These are phyloP conservation scores for Nomada fabriciana DNA, from an alignment of 2,888 invertebrate genomes.

Conservation along the genomic window DNA sequence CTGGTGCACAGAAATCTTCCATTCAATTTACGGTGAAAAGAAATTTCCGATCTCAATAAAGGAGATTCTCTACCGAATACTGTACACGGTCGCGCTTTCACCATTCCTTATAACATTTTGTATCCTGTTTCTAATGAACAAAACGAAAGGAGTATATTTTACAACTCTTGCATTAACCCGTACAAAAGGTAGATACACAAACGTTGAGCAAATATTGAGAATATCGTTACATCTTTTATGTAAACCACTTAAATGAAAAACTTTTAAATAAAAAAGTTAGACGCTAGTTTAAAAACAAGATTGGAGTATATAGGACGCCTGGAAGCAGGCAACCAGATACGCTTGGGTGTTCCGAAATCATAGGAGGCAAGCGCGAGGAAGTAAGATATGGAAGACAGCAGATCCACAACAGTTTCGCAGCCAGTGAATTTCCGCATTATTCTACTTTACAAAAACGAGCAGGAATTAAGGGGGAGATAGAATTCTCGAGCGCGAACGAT, in stretches of 20 bases:
- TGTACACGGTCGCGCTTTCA: neutral
- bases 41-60: conserved; percentile 50
- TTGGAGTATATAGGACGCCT: too few species aligned
- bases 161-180: conserved; percentile 5
- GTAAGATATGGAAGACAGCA: neutral
- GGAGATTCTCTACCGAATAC: conserved; percentile 10
- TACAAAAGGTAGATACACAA: neutral
- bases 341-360: too few species aligned
- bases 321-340: too few species aligned
- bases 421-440: conserved; percentile 7
- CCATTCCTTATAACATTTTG: conserved; percentile 44
- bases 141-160: neutral
- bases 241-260: too few species aligned
- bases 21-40: conserved; percentile 55
- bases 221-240: neutral
- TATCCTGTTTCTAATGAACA: conserved; percentile 36
- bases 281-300: too few species aligned
- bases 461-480: conserved; percentile 64
- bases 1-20: conserved; percentile 43
- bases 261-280: too few species aligned
- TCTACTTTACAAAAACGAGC: conserved; percentile 41
- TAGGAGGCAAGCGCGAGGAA: too few species aligned
- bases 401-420: conserved; percentile 3
- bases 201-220: neutral
- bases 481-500: conserved; percentile 66